Evolutionary conservation across 2,113 vertebrate genomes (phyloP), one percentile per base, ranked within the genome.

Genomic region (Ptilorrhoa leucosticta): DNA sequence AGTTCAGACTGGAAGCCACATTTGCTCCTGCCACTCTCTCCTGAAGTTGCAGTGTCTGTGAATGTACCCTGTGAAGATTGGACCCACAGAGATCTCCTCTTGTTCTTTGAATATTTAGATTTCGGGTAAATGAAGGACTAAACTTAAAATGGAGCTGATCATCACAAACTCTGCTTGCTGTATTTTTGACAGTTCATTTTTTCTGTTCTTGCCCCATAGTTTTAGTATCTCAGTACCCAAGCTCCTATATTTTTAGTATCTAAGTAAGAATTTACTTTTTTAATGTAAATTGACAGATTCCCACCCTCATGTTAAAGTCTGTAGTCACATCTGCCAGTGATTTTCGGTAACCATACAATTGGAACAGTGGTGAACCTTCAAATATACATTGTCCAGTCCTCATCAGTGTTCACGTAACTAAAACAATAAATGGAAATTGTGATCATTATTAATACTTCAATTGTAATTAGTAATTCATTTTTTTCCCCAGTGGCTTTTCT

Each of bases 301-400:
- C 10, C 13, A n/a, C 30, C 9, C 6, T n/a, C 5, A 14, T 70
- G 5, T 48, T 61, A 48, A 81, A 19, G 21, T 68, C 26, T 85
- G 2, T 71, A 19, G 60, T 81, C 23, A 57, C 14, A 57, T 70
- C 70, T 69, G 4, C 24, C 9, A 19, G 27, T 40, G 45, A 26
- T 57, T 84, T 69, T 57, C 0, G 0, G 48, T 75, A 54, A 35
- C 9, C 4, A 11, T 37, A 8, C 10, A n/a, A 14, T 1, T 71
- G 10, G 33, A 48, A 27, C 13, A 37, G 13, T 56, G 30, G 31
- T 56, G 40, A 88, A 51, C 18, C 8, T 84, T 87, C 44, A 60
- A 48, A 84, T 11, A 51, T 58, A 26, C 14, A 10, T 73, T 87
- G 13, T 10, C 27, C 20, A 37, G 28, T 81, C 6, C 11, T 39